Conservation (phyloP, 2,113 vertebrate species). For the Zapus hudsonius region DNA sequence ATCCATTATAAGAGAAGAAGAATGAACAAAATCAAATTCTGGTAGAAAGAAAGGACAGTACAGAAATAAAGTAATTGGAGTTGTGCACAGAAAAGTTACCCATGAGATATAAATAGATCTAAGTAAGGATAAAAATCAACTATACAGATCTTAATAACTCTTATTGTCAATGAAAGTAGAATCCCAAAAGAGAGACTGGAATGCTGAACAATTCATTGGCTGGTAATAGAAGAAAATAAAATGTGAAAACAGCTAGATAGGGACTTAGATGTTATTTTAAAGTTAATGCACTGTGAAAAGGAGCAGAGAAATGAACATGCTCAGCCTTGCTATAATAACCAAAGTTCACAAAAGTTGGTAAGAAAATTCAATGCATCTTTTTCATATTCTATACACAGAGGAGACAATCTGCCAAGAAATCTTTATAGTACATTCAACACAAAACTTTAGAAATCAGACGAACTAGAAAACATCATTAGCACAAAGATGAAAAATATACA, state of each 20-base stretch:
- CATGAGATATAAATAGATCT: constrained; percentile 64
- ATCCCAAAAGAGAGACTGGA: constrained; percentile 66
- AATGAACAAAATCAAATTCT: constrained; percentile 69
- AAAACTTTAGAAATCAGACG: constrained; percentile 52
- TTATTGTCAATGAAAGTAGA: constrained; percentile 73
- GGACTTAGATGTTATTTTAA: constrained; percentile 78
- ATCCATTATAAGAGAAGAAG: constrained; percentile 43
- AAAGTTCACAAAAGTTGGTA: constrained; percentile 68
- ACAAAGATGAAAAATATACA: neutral
- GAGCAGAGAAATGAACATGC: constrained; percentile 35
- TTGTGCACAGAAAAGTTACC: constrained; percentile 62
- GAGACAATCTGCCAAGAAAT: constrained; percentile 53
- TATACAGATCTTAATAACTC: constrained; percentile 77
- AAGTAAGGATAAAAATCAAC: constrained; percentile 72
- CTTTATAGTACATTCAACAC: constrained; percentile 28
- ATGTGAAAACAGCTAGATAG: constrained; percentile 75
- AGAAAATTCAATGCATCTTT: constrained; percentile 59
- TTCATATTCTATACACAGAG: constrained; percentile 66
- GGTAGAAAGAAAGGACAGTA: constrained; percentile 58
- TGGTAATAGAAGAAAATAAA: constrained; percentile 75
- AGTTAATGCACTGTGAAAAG: constrained; percentile 72
- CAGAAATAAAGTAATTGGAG: constrained; percentile 74
- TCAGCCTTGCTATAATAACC: constrained; percentile 1
- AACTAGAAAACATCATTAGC: constrained; percentile 60
- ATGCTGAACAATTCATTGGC: constrained; percentile 75